phyloP scores from a whole-genome alignment of 2,888 invertebrate species.

The Keiferia lycopersicella region DNA sequence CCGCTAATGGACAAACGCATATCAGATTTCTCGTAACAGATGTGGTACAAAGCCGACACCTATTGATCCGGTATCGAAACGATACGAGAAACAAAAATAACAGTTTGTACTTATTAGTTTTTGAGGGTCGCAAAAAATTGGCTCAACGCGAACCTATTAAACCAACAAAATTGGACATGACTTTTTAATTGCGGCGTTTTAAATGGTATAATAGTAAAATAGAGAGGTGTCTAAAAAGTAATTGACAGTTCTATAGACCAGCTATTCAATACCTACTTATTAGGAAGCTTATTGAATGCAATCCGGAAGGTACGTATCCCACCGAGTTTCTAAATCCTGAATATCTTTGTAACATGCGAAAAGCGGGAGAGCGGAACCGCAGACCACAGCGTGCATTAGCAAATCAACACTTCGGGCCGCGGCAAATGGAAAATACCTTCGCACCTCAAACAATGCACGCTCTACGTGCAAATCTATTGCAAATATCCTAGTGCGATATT shows the following conservation, averaged over 20 bases:
- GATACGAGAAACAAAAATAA: conserved; percentile 74
- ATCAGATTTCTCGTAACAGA: conserved; percentile 50
- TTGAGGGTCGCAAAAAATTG: conserved; percentile 62
- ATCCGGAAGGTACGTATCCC: background rate
- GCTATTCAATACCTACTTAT: background rate
- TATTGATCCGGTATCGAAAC: conserved; percentile 63
- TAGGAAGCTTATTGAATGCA: conserved; percentile 46
- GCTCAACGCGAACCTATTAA: conserved; percentile 63
- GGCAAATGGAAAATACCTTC: conserved; percentile 59
- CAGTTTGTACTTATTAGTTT: conserved; percentile 64
- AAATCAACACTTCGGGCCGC: conserved; percentile 43
- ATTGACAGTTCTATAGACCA: conserved; percentile 10
- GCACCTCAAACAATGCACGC: conserved; percentile 58
- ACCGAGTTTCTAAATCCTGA: background rate
- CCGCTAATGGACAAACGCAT: conserved; percentile 68
- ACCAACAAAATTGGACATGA: conserved; percentile 66
- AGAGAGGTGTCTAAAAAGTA: conserved; percentile 41
- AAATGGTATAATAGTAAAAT: conserved; percentile 62
- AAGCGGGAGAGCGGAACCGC: conserved; percentile 43
- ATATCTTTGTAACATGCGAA: conserved; percentile 19
- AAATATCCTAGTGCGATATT: conserved; percentile 42
- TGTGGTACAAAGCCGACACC: conserved; percentile 44
- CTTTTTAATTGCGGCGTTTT: conserved; percentile 64
- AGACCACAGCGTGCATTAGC: conserved; percentile 68
- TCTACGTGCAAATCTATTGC: conserved; percentile 63